Evolutionary conservation across 1,140 invertebrate genomes (phyloP).

Genomic region (Drosophila ananassae): DNA sequence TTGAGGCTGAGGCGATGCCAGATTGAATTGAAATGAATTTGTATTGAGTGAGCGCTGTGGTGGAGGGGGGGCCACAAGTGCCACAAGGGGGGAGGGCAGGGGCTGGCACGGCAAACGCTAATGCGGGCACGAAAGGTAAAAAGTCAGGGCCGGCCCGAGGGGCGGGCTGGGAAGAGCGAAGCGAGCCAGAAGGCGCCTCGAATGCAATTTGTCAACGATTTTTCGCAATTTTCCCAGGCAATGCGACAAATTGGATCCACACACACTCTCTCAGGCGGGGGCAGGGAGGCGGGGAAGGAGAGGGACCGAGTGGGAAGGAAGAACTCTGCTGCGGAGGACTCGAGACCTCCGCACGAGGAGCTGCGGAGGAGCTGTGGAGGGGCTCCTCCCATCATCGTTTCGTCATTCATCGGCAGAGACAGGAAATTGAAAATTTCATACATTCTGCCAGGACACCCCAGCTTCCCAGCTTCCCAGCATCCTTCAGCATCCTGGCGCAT

Average conservation of each 20-base stretch:
- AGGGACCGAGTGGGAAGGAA: background rate
- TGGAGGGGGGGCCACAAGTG: slow-evolving; percentile 23
- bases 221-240: slow-evolving; percentile 67
- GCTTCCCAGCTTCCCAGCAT: background rate
- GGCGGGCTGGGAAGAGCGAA: background rate
- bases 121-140: slow-evolving; percentile 54
- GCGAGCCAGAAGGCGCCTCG: slow-evolving; percentile 18
- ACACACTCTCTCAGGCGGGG: background rate
- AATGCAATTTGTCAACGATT: slow-evolving; percentile 82
- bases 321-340: background rate
- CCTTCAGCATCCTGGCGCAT: background rate
- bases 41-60: slow-evolving; percentile 50
- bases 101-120: slow-evolving; percentile 1
- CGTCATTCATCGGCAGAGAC: slow-evolving; percentile 55
- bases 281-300: background rate
- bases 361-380: background rate
- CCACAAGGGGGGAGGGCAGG: slow-evolving; percentile 8
- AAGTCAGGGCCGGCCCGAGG: slow-evolving; percentile 40
- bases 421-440: slow-evolving; percentile 67
- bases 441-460: slow-evolving; percentile 6
- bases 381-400: slow-evolving; percentile 19
- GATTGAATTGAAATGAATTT: slow-evolving; percentile 71
- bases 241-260: slow-evolving; percentile 65
- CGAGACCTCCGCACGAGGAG: no score
- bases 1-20: slow-evolving; percentile 62